Base-by-base conservation (phyloP, 2,888 invertebrate genomes). In the Ganaspis brasiliensis region DNA sequence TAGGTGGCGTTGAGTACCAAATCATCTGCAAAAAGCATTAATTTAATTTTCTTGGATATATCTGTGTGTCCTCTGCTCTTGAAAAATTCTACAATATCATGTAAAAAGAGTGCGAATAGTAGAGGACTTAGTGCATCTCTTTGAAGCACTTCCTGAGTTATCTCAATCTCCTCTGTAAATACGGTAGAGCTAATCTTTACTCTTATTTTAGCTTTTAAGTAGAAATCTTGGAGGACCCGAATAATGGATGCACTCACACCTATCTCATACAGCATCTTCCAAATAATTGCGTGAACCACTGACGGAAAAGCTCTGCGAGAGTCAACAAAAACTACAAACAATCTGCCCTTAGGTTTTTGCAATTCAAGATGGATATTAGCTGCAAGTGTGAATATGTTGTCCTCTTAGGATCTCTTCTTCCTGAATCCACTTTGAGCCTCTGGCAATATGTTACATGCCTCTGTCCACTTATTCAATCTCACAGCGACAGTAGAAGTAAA, bases 251-350 rank as follows among this genome's bases (percentile, higher is more conserved):
- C 56, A 55, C 83, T 81, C 0, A 80, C 45, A 1, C 83, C 81
- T 10, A 61, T 49, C 21, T 45, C 2, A 14, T 67, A 63, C n/a
- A 80, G 61, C 40, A 74, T 77, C 12, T 45, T 14, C 78, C 80
- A 84, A 1, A 86, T 79, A 21, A 79, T 55, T 1, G 63, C 24
- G 61, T 85, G 84, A 0, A 52, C 57, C 0, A 86, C 75, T 3
- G 77, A 79, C 49, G 83, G 84, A 63, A 85, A 86, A 0, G 79
- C 78, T 35, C 72, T 55, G 9, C 72, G 70, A 12, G 84, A 80
- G 61, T 85, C 86, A 10, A 85, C 72, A 72, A 87, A 85, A n/a
- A 56, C 78, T 2, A 78, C 79, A 57, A 73, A 85, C 5, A 85
- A 21, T 74, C 75, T 79, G 0, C 74, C 75, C 24, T 72, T 74